Conservation (phyloP, 1,140 invertebrate genomes). For the Goniozus legneri region DNA sequence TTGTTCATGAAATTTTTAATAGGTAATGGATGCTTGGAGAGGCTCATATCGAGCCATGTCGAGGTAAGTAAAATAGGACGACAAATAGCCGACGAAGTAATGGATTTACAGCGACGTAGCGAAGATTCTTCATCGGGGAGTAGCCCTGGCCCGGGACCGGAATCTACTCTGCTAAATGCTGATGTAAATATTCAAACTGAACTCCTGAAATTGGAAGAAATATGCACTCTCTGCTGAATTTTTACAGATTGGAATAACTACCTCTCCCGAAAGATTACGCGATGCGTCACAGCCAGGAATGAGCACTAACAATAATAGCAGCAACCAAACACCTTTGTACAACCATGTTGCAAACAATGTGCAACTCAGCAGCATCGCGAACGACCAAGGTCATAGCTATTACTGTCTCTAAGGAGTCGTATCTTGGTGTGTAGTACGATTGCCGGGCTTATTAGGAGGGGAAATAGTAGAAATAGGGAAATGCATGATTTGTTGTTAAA, state of each 20-base stretch:
- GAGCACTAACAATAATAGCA: constrained; percentile 33
- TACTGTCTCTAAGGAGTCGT: constrained; percentile 42
- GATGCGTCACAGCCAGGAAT: constrained; percentile 29
- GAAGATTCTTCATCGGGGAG: constrained; percentile 54
- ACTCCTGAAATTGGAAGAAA: neutral
- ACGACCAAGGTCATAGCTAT: constrained; percentile 51
- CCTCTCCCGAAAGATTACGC: constrained; percentile 32
- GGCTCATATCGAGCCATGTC: constrained; percentile 68
- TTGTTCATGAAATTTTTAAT: constrained; percentile 4
- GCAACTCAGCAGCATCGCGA: constrained; percentile 46
- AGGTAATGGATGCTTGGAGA: constrained; percentile 62
- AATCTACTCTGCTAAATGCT: constrained; percentile 34
- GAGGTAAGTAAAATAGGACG: constrained; percentile 78
- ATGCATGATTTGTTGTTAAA: neutral
- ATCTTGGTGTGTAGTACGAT: constrained; percentile 24
- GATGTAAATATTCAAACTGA: constrained; percentile 31
- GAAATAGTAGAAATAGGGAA: constrained; percentile 4
- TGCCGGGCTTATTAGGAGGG: constrained; percentile 19
- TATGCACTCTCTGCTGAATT: too few relatives aligned
- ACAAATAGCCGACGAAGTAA: constrained; percentile 71
- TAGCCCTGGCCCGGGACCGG: constrained; percentile 50
- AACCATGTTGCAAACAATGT: constrained; percentile 44
- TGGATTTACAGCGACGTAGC: constrained; percentile 58
- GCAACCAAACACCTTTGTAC: constrained; percentile 32
- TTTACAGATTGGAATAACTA: constrained; percentile 29